Conservation (phyloP, 1,140 invertebrate genomes). For the Zaprionus capensis region DNA sequence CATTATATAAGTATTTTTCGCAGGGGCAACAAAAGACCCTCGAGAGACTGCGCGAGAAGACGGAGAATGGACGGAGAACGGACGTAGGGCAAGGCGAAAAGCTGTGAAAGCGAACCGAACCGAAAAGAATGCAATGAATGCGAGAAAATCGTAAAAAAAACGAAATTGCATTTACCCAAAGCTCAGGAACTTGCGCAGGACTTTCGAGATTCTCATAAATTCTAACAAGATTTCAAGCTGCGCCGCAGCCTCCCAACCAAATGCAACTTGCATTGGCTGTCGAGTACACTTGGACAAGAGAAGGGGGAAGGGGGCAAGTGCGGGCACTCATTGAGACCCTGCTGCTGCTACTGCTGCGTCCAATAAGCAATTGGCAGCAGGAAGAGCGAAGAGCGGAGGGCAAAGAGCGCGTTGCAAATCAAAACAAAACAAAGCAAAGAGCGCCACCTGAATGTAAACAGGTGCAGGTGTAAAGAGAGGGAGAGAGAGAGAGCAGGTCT, state of each 20-base stretch:
- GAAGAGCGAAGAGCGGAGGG: constrained; percentile 15
- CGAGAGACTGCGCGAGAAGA: background rate
- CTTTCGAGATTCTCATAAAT: constrained; percentile 81
- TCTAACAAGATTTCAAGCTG: constrained; percentile 82
- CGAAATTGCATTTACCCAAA: constrained; percentile 78
- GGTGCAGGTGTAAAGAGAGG: constrained; percentile 49
- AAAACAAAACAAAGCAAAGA: constrained; percentile 63
- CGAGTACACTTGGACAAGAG: background rate
- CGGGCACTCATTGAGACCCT: constrained; percentile 20
- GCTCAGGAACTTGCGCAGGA: constrained; percentile 78
- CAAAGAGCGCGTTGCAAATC: constrained; percentile 47
- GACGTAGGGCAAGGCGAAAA: constrained; percentile 56
- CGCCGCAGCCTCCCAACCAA: constrained; percentile 40
- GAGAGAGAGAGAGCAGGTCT: background rate
- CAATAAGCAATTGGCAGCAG: constrained; percentile 73
- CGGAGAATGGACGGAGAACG: background rate
- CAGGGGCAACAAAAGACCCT: constrained; percentile 57
- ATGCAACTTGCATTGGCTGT: constrained; percentile 38
- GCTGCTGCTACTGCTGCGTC: constrained; percentile 39
- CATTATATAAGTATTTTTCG: constrained; percentile 63
- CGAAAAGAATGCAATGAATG: constrained; percentile 64
- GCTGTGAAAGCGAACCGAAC: constrained; percentile 55
- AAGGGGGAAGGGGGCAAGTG: background rate
- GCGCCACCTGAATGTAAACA: constrained; percentile 52
- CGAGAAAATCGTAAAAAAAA: constrained; percentile 71